A percentile compares a stretch with the other conserved stretches of the same genome.
These are phyloP conservation scores for Stegophylla sp. DNA, from an alignment of 2,888 invertebrate species.

Conservation along the genomic window DNA sequence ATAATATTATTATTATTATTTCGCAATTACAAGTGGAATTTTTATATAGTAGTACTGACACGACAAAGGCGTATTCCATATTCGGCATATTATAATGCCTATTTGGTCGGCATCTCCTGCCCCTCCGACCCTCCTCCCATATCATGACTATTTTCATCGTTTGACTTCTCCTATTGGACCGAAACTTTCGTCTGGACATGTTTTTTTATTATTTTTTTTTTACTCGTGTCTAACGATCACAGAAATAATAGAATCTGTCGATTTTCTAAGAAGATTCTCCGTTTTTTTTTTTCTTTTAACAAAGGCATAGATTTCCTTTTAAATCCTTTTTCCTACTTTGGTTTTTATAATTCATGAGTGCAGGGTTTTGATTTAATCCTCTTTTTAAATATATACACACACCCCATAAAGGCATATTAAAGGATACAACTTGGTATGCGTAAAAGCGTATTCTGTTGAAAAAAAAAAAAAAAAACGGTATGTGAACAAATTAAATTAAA, in stretches of 20 bases:
- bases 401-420: no score
- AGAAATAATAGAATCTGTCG: background rate
- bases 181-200: background rate
- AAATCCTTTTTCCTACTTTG: no score
- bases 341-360: no score
- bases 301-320: no score
- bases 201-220: constrained; percentile 2
- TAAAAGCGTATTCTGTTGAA: no score
- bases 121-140: background rate
- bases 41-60: background rate
- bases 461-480: no score
- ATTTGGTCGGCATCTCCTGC: no score
- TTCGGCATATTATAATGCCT: no score
- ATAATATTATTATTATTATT: background rate
- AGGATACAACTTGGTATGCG: no score
- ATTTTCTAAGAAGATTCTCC: background rate
- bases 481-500: no score
- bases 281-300: background rate
- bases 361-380: no score
- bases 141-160: background rate
- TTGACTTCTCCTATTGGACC: background rate
- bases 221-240: background rate
- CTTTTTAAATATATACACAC: no score
- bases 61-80: background rate
- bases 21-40: background rate